Conservation (phyloP, 2,113 vertebrate genomes). For the Callopanchax toddi region DNA sequence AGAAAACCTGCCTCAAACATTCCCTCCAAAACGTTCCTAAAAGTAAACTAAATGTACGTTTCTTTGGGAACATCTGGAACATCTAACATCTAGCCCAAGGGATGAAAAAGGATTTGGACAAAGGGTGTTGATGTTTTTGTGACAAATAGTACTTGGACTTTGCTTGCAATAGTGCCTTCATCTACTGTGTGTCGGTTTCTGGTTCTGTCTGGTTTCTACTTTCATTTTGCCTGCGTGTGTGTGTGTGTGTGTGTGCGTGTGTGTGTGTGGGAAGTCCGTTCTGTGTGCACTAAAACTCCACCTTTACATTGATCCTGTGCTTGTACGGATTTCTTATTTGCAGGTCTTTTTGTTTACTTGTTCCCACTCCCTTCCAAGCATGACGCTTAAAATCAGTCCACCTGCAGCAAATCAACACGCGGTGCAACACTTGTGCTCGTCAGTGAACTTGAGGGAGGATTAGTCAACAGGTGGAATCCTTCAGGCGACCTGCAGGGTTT, state of each 20-base stretch:
- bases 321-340: slow-evolving; percentile 33
- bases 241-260: slow-evolving; percentile 24
- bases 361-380: slow-evolving; percentile 44
- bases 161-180: slow-evolving; percentile 86
- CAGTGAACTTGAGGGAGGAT: slow-evolving; percentile 7
- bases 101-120: slow-evolving; percentile 30
- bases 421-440: slow-evolving; percentile 3
- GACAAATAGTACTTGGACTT: slow-evolving; percentile 76
- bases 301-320: slow-evolving; percentile 34
- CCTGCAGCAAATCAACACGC: slow-evolving; percentile 30
- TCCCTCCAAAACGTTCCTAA: neutral
- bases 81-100: slow-evolving; percentile 71
- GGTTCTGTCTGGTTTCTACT: slow-evolving; percentile 50
- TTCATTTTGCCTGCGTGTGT: slow-evolving; percentile 40
- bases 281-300: slow-evolving; percentile 35
- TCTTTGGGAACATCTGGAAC: too few relatives aligned
- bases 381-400: slow-evolving; percentile 40
- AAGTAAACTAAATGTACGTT: neutral
- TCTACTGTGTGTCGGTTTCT: slow-evolving; percentile 64
- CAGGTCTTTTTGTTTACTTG: slow-evolving; percentile 36
- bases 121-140: slow-evolving; percentile 56
- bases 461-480: slow-evolving; percentile 15
- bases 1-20: neutral
- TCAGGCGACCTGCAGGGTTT: slow-evolving; percentile 24
- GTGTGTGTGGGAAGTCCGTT: slow-evolving; percentile 11